Conservation (phyloP, 2,888 invertebrate species). For the Drosophila peninsularis region DNA sequence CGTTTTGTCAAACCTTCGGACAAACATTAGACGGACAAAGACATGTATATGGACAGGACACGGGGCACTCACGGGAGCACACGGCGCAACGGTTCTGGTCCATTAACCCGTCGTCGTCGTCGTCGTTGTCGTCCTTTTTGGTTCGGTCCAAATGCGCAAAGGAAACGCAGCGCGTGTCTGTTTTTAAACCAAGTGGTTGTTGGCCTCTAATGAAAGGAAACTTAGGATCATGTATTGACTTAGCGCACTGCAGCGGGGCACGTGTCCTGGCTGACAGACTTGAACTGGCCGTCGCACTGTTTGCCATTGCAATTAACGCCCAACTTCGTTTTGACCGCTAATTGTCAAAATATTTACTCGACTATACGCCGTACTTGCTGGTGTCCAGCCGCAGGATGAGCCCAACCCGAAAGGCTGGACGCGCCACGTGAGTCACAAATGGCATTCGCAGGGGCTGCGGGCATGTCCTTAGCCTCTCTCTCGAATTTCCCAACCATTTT, state of each 20-base stretch:
- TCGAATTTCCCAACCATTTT: constrained; percentile 42
- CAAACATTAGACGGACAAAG: constrained; percentile 29
- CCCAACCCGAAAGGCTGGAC: constrained; percentile 24
- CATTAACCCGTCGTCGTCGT: constrained; percentile 81
- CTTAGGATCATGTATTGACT: constrained; percentile 65
- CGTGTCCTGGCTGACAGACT: constrained; percentile 51
- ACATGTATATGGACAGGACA: constrained; percentile 23
- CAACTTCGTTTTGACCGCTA: constrained; percentile 75
- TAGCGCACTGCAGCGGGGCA: constrained; percentile 49
- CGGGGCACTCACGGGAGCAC: constrained; percentile 66
- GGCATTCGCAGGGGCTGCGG: constrained; percentile 7
- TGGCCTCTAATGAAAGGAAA: constrained; percentile 51
- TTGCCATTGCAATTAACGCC: constrained; percentile 78
- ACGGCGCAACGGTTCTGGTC: constrained; percentile 82
- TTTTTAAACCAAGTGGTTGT: constrained; percentile 19
- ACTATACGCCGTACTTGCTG: constrained; percentile 24
- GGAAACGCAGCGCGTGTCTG: constrained; percentile 60
- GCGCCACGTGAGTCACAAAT: constrained; percentile 42
- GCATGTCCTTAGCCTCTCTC: constrained; percentile 16
- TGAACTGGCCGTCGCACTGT: constrained; percentile 38
- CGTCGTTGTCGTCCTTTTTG: constrained; percentile 58
- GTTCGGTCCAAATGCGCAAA: constrained; percentile 18
- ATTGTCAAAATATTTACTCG: constrained; percentile 82
- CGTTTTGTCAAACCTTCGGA: constrained; percentile 59
- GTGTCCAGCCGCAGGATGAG: constrained; percentile 21